Percentiles rank a stretch among this genome's conserved stretches.
Conservation (phyloP, 2,888 invertebrate genomes). For the Cosmopolites sordidus region DNA sequence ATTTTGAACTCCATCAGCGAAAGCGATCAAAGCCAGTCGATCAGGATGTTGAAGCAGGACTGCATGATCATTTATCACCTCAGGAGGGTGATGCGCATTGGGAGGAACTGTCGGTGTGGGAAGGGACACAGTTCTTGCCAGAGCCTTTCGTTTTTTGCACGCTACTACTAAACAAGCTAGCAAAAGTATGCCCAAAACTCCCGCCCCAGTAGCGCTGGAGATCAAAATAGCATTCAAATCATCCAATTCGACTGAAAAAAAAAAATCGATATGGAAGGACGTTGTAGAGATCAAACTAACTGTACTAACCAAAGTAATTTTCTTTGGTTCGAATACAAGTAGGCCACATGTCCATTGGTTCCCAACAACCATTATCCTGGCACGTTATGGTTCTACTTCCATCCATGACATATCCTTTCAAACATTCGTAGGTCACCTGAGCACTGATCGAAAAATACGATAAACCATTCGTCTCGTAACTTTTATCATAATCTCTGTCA, state of each 20-base stretch:
- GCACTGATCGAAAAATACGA: conserved; percentile 42
- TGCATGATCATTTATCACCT: conserved; percentile 38
- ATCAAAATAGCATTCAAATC: conserved; percentile 38
- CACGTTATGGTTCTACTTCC: conserved; percentile 45
- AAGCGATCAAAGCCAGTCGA: conserved; percentile 53
- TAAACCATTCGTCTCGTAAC: conserved; percentile 30
- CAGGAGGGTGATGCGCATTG: conserved; percentile 33
- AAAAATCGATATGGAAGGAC: conserved; percentile 1
- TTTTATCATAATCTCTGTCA: conserved; percentile 32
- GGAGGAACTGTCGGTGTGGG: conserved; percentile 36
- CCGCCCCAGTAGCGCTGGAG: conserved; percentile 46
- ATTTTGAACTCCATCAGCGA: conserved; percentile 50
- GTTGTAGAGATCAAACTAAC: not conserved
- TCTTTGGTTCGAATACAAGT: conserved; percentile 32
- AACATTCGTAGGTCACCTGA: conserved; percentile 45
- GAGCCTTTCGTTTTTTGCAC: conserved; percentile 41
- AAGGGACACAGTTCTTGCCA: conserved; percentile 39
- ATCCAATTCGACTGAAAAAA: conserved; percentile 37
- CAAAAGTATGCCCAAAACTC: conserved; percentile 43
- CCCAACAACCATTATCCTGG: conserved; percentile 47
- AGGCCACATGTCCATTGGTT: conserved; percentile 38
- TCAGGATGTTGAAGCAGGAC: conserved; percentile 49
- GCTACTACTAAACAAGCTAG: conserved; percentile 44
- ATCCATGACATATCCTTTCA: conserved; percentile 45
- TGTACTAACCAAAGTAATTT: conserved; percentile 26